A percentile compares a stretch with the other conserved stretches of the same genome.
phyloP scores from a whole-genome alignment of 2,888 invertebrate genomes.

The Tinea trinotella region DNA sequence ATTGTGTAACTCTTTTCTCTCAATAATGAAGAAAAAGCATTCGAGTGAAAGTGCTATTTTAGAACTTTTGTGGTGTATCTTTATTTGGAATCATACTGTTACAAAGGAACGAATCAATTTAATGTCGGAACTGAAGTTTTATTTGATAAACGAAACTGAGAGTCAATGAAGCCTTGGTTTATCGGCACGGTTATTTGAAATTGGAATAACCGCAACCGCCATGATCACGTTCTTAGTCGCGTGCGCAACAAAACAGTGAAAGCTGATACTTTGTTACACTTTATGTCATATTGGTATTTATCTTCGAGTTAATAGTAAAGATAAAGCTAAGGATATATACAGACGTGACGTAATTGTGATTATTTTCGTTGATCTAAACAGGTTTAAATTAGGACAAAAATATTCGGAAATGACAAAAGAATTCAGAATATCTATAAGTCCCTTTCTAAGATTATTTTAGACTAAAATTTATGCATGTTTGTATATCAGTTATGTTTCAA shows the following conservation, averaged over 20 bases:
- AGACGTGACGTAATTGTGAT: background rate
- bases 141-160: conserved; percentile 46
- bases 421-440: too few relatives aligned
- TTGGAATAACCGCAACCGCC: conserved; percentile 23
- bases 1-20: background rate
- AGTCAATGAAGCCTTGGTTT: conserved; percentile 37
- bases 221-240: conserved; percentile 20
- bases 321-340: background rate
- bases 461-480: too few relatives aligned
- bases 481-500: too few relatives aligned
- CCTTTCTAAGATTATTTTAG: too few relatives aligned
- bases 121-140: conserved; percentile 29
- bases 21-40: conserved; percentile 3
- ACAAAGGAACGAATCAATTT: conserved; percentile 18
- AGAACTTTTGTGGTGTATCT: background rate
- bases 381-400: background rate
- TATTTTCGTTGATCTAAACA: too few relatives aligned
- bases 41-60: conserved; percentile 9
- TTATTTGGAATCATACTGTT: conserved; percentile 12
- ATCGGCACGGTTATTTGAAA: conserved; percentile 28
- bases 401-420: too few relatives aligned
- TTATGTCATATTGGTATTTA: background rate
- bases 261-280: background rate
- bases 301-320: too few relatives aligned
- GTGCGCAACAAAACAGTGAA: conserved; percentile 20